Evolutionary conservation across 2,797 vertebrate genomes (phyloP), one percentile per base, ranked within the genome.

Genomic region (Enteromius radiatus): DNA sequence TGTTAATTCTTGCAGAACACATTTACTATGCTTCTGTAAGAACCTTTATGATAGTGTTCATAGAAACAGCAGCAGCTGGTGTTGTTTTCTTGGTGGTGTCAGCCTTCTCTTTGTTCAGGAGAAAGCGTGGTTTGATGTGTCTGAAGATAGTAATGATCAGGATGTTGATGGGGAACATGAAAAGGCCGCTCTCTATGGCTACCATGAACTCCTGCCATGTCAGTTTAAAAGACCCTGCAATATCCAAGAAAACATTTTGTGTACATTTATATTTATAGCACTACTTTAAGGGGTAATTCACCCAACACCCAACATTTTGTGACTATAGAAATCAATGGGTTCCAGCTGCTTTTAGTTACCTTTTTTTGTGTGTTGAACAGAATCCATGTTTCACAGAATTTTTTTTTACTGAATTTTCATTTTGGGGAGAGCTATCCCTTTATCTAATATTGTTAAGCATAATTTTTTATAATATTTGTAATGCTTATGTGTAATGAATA

Each of bases 141-240:
- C 95, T 90, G 89, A 96, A 96, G 86, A 96, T 96, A 80, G 93
- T 95, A 79, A 96, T 95, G 82, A 96, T 96, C 85, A 96, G 93
- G 88, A 96, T 94, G 92, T 96, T 96, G 89, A 96, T 94, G 17
- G 96, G 95, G 85, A 96, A 96, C 96, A 96, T 96, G 84, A 96
- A 94, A 12, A 96, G 89, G 36, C 94, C 95, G 6, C 95, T 95
- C 86, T 96, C 89, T 49, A 96, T 63, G 0, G 93, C 96, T 3
- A 96, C 93, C 91, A 96, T 96, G 56, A 96, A 26, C 38, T 95
- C 93, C 82, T 94, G 92, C 93, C 93, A 94, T 17, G 93, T 95
- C 80, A 96, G 85, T 1, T 78, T 0, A 56, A 96, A 5, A 6
- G 92, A 90, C 21, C 94, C 96, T 96, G 86, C 3, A 49, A 70